A percentile compares a stretch with the other conserved stretches of the same genome.
These are phyloP conservation scores for Mesochorus sp. DNA, from an alignment of 2,888 invertebrate species.

Conservation along the genomic window DNA sequence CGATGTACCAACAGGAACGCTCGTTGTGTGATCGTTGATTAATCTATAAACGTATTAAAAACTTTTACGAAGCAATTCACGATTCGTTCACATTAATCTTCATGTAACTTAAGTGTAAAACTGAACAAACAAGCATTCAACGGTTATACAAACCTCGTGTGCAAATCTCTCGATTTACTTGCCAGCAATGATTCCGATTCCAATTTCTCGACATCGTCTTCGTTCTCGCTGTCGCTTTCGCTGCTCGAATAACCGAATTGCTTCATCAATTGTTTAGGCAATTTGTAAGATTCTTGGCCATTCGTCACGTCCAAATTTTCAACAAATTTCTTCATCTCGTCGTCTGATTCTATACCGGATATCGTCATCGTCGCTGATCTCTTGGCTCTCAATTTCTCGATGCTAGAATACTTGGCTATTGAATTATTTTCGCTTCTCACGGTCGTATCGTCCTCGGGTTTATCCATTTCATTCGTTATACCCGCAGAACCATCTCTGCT, in stretches of 20 bases:
- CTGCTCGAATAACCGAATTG: conserved; percentile 67
- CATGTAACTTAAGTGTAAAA: conserved; percentile 53
- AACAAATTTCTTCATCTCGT: conserved; percentile 57
- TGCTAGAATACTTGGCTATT: conserved; percentile 39
- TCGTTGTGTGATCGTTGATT: conserved; percentile 53
- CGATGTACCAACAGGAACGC: conserved; percentile 4
- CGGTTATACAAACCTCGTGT: conserved; percentile 71
- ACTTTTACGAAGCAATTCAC: conserved; percentile 52
- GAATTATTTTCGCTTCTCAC: conserved; percentile 13
- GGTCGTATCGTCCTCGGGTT: conserved; percentile 44
- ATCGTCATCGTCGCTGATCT: conserved; percentile 49
- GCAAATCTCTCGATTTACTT: conserved; percentile 72
- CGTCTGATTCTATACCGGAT: conserved; percentile 45
- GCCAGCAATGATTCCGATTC: conserved; percentile 50
- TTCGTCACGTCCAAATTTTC: conserved; percentile 50
- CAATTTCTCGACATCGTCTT: conserved; percentile 5
- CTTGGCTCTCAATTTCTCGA: conserved; percentile 45
- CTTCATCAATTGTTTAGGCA: conserved; percentile 63
- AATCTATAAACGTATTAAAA: conserved; percentile 64
- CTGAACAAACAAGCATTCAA: not conserved
- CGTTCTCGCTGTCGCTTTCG: conserved; percentile 63
- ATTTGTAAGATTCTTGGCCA: conserved; percentile 57
- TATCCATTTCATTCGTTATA: conserved; percentile 31
- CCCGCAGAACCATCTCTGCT: conserved; percentile 58
- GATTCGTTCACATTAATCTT: no score